These are phyloP conservation scores for Agelastica alni DNA, from an alignment of 2,888 invertebrate genomes.

Conservation along the genomic window DNA sequence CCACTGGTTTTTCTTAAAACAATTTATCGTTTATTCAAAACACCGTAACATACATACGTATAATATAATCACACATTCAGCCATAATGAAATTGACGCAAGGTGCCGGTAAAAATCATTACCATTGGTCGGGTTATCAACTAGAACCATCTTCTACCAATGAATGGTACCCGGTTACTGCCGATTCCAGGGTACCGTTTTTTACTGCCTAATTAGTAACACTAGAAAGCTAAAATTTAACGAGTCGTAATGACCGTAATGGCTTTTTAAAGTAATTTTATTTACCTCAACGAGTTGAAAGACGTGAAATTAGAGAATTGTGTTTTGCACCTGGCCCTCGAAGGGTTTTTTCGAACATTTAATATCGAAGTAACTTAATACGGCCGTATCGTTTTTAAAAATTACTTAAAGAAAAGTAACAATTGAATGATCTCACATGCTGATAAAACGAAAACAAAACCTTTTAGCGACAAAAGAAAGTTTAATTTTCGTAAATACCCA, in stretches of 20 bases:
- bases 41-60: slow-evolving; percentile 6
- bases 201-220: slow-evolving; percentile 18
- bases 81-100: slow-evolving; percentile 18
- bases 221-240: slow-evolving; percentile 11
- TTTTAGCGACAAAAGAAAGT: too few relatives aligned
- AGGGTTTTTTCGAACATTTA: too few relatives aligned
- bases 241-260: slow-evolving; percentile 8
- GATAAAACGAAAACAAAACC: too few relatives aligned
- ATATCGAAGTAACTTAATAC: too few relatives aligned
- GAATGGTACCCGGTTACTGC: neutral
- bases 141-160: slow-evolving; percentile 13
- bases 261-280: slow-evolving; percentile 4
- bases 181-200: neutral
- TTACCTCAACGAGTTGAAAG: neutral
- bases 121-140: slow-evolving; percentile 3
- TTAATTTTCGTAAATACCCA: too few relatives aligned
- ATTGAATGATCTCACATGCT: too few relatives aligned
- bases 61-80: neutral
- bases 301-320: slow-evolving; percentile 3
- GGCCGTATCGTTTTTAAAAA: too few relatives aligned
- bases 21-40: too few relatives aligned
- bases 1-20: too few relatives aligned
- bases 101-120: slow-evolving; percentile 6
- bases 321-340: slow-evolving; percentile 5
- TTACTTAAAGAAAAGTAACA: too few relatives aligned